Percentiles rank a stretch among this genome's conserved stretches.
Conservation (phyloP, 1,140 invertebrate species). For the Drosophila kepulauana region DNA sequence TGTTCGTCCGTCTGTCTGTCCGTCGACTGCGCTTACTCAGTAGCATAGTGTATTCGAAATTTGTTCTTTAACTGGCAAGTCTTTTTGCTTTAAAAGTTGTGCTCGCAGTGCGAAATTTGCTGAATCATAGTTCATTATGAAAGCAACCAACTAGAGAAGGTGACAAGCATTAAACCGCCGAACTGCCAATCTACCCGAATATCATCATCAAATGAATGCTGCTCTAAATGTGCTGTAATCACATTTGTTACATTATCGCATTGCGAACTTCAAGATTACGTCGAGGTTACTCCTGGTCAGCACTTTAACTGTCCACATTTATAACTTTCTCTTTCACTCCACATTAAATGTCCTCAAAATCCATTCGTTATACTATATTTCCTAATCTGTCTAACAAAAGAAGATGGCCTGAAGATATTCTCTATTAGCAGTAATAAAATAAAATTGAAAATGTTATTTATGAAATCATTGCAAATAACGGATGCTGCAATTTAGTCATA, state of each 20-base stretch:
- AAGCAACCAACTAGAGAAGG: conserved; percentile 35
- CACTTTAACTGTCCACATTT: neutral
- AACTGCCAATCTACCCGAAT: conserved; percentile 8
- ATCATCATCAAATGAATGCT: neutral
- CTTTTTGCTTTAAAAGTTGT: neutral
- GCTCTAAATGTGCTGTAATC: conserved; percentile 9
- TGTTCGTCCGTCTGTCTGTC: neutral
- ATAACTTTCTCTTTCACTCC: too few species aligned
- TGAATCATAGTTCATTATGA: conserved; percentile 33
- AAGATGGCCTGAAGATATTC: too few species aligned
- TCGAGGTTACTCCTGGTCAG: conserved; percentile 1
- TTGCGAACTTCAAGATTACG: neutral
- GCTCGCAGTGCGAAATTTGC: conserved; percentile 11
- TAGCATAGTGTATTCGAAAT: conserved; percentile 8
- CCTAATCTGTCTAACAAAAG: too few species aligned
- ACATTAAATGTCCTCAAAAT: too few species aligned
- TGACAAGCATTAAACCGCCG: conserved; percentile 34
- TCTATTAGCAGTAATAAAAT: too few species aligned
- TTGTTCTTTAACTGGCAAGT: neutral
- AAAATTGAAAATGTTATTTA: too few species aligned
- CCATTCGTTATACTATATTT: too few species aligned
- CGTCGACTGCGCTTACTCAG: neutral
- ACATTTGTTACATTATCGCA: neutral
- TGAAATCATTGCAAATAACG: too few species aligned
- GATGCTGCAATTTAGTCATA: too few species aligned